Evolutionary conservation across 2,113 vertebrate species (phyloP).

Genomic region (Redunca redunca): DNA sequence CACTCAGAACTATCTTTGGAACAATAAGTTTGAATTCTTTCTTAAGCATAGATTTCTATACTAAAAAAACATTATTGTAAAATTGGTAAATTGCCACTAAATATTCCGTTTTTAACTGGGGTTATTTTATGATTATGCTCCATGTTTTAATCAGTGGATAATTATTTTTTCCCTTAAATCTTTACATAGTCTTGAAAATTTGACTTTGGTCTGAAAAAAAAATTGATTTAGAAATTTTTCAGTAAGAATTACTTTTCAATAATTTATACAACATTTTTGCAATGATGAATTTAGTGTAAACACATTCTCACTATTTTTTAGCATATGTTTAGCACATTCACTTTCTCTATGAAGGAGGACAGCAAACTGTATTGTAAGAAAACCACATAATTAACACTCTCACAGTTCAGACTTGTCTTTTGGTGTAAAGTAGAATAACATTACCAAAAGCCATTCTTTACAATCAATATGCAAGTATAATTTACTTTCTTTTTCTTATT

Average conservation of each 20-base stretch:
- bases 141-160: background rate
- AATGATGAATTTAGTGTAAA: background rate
- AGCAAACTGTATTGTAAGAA: background rate
- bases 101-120: background rate
- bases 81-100: background rate
- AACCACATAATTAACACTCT: background rate
- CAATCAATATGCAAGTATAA: background rate
- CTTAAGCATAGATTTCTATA: background rate
- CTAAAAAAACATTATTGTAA: background rate
- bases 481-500: background rate
- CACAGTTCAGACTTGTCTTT: background rate
- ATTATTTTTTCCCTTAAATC: background rate
- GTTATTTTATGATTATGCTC: background rate
- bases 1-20: background rate
- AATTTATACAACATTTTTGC: background rate
- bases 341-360: background rate
- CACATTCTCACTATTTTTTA: background rate
- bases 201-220: background rate
- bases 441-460: background rate
- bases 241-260: background rate
- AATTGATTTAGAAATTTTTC: background rate
- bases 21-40: background rate
- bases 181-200: background rate
- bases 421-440: background rate
- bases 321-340: background rate